These are phyloP conservation scores for Drosophila subobscura DNA, from an alignment of 1,140 invertebrate genomes.

Conservation along the genomic window DNA sequence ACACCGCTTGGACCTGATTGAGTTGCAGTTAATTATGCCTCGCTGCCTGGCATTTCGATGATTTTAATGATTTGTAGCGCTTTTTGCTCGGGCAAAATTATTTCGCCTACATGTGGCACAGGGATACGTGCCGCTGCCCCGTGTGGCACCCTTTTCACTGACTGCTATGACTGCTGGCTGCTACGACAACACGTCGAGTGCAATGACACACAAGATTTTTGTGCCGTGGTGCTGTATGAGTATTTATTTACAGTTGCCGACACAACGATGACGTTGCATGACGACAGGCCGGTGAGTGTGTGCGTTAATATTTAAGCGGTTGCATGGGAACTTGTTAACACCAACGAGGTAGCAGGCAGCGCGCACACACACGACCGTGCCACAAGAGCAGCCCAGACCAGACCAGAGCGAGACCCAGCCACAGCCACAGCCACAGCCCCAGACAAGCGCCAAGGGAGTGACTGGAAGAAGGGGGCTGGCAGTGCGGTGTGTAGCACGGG, in stretches of 20 bases:
- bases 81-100: slow-evolving; percentile 59
- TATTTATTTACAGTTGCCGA: slow-evolving; percentile 79
- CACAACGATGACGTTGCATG: slow-evolving; percentile 50
- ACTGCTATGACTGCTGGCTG: slow-evolving; percentile 10
- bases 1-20: slow-evolving; percentile 49
- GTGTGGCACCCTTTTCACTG: slow-evolving; percentile 5
- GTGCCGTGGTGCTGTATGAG: slow-evolving; percentile 69
- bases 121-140: slow-evolving; percentile 18
- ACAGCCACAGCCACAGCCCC: slow-evolving; percentile 20
- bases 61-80: slow-evolving; percentile 79
- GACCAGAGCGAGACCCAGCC: slow-evolving; percentile 33
- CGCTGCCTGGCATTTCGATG: slow-evolving; percentile 62
- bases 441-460: slow-evolving; percentile 56
- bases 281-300: slow-evolving; percentile 48
- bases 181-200: slow-evolving; percentile 57
- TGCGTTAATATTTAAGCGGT: slow-evolving; percentile 80
- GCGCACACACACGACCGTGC: neutral
- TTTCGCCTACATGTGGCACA: slow-evolving; percentile 40
- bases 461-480: slow-evolving; percentile 2
- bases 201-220: slow-evolving; percentile 79
- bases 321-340: slow-evolving; percentile 82
- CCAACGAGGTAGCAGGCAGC: slow-evolving; percentile 49
- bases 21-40: slow-evolving; percentile 76
- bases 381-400: slow-evolving; percentile 17
- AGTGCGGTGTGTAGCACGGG: slow-evolving; percentile 9